Evolutionary conservation across 2,113 vertebrate species (phyloP), one percentile per base, ranked within the genome.

Genomic region (Phrynosoma blainvillii): DNA sequence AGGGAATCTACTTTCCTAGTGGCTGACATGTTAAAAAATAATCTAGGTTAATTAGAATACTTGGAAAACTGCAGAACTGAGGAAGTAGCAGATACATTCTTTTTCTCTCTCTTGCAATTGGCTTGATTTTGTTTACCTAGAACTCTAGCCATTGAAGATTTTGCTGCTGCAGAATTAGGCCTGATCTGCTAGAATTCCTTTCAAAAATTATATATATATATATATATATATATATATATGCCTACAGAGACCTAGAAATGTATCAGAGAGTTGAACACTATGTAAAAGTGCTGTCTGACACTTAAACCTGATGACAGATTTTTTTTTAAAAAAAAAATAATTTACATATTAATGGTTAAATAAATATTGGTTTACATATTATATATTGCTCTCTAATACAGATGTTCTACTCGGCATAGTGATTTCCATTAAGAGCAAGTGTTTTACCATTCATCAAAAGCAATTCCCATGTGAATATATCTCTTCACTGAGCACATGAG

Each of bases 211-310:
- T 36, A 36, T 36, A 36, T 36, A 36, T 71, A 84, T 56, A 56
- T 56, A 56, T 59, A n/a, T 7, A 36, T 36, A 36, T 36, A 36
- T 36, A 36, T 71, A 84, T 56, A 56, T 56, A 56, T 59, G 14
- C 0, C 1, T 54, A 5, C 36, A 20, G 62, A 1, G 12, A 66
- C 0, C 56, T 76, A 0, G 14, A 16, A 70, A 2, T 47, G 32
- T 54, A 16, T 6, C 1, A 78, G 42, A 52, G n/a, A 65, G 20
- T 40, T 82, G 30, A 10, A 52, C 25, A 78, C 47, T 25, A 32
- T 40, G 25, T 66, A 32, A 32, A 65, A 21, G n/a, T 62, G 6
- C 14, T 80, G 11, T 11, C 10, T 59, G n/a, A 59, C 12, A 77
- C 23, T 47, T 77, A 40, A 77, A 47, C 2, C 21, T 77, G 40